A percentile compares a stretch with the other conserved stretches of the same genome.
phyloP scores from a whole-genome alignment of 2,888 invertebrate species.

The Cotesia congregata region DNA sequence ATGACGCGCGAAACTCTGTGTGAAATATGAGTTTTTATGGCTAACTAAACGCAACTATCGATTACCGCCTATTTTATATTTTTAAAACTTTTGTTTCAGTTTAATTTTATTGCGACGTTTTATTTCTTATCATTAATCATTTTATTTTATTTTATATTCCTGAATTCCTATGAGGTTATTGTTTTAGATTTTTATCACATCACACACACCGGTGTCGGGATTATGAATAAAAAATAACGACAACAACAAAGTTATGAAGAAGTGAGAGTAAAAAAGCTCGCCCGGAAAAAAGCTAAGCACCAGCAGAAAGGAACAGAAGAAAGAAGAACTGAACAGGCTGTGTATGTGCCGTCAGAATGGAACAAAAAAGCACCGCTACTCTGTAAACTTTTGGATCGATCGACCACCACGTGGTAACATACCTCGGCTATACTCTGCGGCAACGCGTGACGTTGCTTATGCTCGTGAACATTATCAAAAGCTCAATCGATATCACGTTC shows the following conservation, averaged over 20 bases:
- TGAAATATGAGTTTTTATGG: conserved; percentile 15
- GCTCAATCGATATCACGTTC: conserved; percentile 30
- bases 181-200: background rate
- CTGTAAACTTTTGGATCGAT: conserved; percentile 6
- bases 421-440: conserved; percentile 1
- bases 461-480: conserved; percentile 24
- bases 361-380: background rate
- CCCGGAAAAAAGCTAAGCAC: background rate
- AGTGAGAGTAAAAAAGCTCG: background rate
- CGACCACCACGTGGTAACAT: background rate
- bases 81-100: background rate
- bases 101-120: background rate
- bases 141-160: background rate
- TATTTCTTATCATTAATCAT: background rate
- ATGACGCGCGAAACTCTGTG: conserved; percentile 11
- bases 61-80: background rate
- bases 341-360: background rate
- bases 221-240: background rate
- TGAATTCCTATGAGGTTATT: background rate
- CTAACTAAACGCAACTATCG: conserved; percentile 15
- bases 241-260: background rate
- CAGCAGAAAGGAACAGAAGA: background rate
- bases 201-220: background rate
- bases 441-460: conserved; percentile 20
- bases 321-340: background rate